Percentiles rank a stretch among this genome's conserved stretches.
These are phyloP conservation scores for Chaetodon trifascialis DNA, from an alignment of 2,113 vertebrate species.

Conservation along the genomic window DNA sequence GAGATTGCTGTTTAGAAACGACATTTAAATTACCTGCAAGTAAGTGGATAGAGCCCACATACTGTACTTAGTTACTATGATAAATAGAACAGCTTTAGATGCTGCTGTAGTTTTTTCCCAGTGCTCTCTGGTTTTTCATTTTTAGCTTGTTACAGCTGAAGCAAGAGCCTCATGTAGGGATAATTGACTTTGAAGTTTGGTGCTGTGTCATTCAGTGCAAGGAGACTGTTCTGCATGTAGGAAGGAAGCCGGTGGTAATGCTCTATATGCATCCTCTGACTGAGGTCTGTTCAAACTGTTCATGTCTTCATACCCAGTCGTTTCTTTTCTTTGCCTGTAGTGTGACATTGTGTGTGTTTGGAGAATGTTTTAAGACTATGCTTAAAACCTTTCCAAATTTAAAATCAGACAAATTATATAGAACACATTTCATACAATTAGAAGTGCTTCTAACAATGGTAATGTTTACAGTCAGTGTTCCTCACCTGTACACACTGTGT, in stretches of 20 bases:
- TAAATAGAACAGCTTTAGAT: neutral
- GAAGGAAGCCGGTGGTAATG: neutral
- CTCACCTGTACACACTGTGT: too few species aligned
- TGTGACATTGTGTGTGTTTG: too few species aligned
- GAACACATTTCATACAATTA: neutral
- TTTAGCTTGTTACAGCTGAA: neutral
- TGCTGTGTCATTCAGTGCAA: neutral
- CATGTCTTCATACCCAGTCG: too few species aligned
- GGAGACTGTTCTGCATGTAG: neutral
- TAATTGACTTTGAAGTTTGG: constrained; percentile 15
- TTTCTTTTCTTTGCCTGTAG: too few species aligned
- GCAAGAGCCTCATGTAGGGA: neutral
- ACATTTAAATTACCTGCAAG: neutral
- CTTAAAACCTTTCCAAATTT: neutral
- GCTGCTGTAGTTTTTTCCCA: neutral
- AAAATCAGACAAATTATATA: neutral
- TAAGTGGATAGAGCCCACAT: neutral
- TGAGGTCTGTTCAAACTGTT: too few species aligned
- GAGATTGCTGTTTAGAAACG: neutral
- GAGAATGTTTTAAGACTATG: too few species aligned
- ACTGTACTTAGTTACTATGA: neutral
- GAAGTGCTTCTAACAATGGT: neutral
- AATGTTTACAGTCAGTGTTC: neutral
- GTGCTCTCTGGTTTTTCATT: neutral
- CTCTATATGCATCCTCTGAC: neutral